A percentile compares a stretch with the other conserved stretches of the same genome.
phyloP scores from a whole-genome alignment of 2,888 invertebrate genomes.

The Aproaerema taeniolella region DNA sequence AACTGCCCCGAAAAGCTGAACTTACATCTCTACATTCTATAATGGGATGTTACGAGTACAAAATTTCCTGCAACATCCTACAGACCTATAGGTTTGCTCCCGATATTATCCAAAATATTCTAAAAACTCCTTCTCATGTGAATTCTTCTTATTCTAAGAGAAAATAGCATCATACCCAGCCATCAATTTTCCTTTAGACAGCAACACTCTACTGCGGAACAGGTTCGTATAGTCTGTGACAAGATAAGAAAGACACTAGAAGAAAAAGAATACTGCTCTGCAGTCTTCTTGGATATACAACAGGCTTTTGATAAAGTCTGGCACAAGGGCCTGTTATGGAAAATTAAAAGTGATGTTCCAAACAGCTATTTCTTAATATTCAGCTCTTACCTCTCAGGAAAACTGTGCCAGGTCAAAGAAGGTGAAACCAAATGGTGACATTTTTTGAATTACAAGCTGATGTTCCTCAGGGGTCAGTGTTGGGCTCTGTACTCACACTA shows the following conservation, averaged over 20 bases:
- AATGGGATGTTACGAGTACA: background rate
- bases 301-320: slow-evolving; percentile 27
- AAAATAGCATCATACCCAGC: slow-evolving; percentile 10
- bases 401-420: slow-evolving; percentile 1
- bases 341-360: slow-evolving; percentile 19
- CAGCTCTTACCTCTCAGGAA: slow-evolving; percentile 15
- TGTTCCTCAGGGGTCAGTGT: slow-evolving; percentile 16
- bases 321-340: slow-evolving; percentile 22
- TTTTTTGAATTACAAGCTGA: background rate
- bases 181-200: slow-evolving; percentile 18
- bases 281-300: slow-evolving; percentile 22
- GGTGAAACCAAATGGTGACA: background rate
- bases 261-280: slow-evolving; percentile 20
- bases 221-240: slow-evolving; percentile 11
- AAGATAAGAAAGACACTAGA: slow-evolving; percentile 13
- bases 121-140: slow-evolving; percentile 13
- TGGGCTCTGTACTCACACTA: slow-evolving; percentile 16
- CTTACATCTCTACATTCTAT: background rate
- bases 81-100: slow-evolving; percentile 14
- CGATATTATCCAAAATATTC: slow-evolving; percentile 8
- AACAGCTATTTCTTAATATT: slow-evolving; percentile 10
- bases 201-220: slow-evolving; percentile 6
- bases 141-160: slow-evolving; percentile 2
- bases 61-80: slow-evolving; percentile 17
- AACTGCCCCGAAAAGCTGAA: background rate